phyloP scores from a whole-genome alignment of 2,888 invertebrate species.

The Stenodema calcarata region DNA sequence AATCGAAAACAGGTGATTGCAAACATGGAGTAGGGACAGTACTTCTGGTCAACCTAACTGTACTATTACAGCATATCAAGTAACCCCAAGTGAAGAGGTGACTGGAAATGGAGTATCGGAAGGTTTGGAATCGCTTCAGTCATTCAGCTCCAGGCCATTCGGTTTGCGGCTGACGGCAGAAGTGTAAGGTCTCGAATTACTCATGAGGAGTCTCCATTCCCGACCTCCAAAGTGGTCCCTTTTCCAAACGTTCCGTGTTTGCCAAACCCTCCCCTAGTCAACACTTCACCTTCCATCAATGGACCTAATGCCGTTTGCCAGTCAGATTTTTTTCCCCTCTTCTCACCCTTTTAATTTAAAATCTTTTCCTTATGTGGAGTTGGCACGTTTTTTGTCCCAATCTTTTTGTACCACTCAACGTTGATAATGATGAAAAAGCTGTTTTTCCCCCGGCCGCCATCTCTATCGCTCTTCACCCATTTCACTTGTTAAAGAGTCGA shows the following conservation, averaged over 20 bases:
- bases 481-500: neutral
- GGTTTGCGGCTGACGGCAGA: neutral
- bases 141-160: neutral
- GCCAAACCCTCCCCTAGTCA: neutral
- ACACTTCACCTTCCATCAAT: slow-evolving; percentile 19
- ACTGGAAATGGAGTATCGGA: too few relatives aligned
- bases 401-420: neutral
- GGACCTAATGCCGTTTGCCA: slow-evolving; percentile 3
- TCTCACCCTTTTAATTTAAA: neutral
- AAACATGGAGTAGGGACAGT: too few relatives aligned
- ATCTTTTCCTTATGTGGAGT: neutral
- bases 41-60: too few relatives aligned
- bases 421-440: neutral
- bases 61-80: too few relatives aligned
- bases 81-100: too few relatives aligned
- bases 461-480: neutral
- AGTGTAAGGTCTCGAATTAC: slow-evolving; percentile 16
- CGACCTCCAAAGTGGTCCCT: neutral
- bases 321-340: neutral
- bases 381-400: neutral
- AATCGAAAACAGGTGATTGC: too few relatives aligned
- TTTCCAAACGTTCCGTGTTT: neutral
- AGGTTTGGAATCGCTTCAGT: neutral
- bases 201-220: slow-evolving; percentile 11
- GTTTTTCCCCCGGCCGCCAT: neutral